phyloP scores from a whole-genome alignment of 1,140 invertebrate genomes.

The Orius insidiosus region DNA sequence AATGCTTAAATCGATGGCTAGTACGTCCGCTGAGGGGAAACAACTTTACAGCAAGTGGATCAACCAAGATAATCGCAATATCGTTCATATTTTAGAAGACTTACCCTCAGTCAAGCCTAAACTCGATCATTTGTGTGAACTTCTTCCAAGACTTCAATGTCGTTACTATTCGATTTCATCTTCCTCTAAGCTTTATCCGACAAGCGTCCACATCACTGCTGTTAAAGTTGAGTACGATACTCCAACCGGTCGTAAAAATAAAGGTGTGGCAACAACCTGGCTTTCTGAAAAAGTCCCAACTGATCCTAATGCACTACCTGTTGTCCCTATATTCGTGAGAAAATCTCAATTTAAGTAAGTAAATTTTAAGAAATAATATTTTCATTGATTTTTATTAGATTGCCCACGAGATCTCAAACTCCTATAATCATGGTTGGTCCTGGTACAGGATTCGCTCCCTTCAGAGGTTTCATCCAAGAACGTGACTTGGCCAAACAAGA shows the following conservation, averaged over 20 bases:
- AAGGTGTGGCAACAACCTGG: conserved; percentile 91
- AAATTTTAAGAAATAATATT: not conserved
- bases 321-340: conserved; percentile 79
- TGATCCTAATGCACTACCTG: conserved; percentile 29
- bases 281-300: conserved; percentile 56
- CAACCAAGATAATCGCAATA: conserved; percentile 75
- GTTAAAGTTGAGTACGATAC: conserved; percentile 91
- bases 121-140: conserved; percentile 88
- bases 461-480: conserved; percentile 96
- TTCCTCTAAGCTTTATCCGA: conserved; percentile 76
- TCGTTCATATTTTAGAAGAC: conserved; percentile 91
- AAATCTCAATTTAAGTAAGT: conserved; percentile 79
- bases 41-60: conserved; percentile 84
- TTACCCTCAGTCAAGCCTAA: conserved; percentile 80
- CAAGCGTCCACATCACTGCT: conserved; percentile 87
- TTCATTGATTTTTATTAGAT: conserved; percentile 32
- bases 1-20: conserved; percentile 58
- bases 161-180: conserved; percentile 99
- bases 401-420: conserved; percentile 71
- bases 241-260: conserved; percentile 66
- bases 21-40: conserved; percentile 64
- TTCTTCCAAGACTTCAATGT: conserved; percentile 86
- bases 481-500: conserved; percentile 46
- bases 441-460: conserved; percentile 97
- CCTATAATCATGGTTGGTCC: conserved; percentile 98